These are phyloP conservation scores for Phainopepla nitens DNA, from an alignment of 2,113 vertebrate species.

Conservation along the genomic window DNA sequence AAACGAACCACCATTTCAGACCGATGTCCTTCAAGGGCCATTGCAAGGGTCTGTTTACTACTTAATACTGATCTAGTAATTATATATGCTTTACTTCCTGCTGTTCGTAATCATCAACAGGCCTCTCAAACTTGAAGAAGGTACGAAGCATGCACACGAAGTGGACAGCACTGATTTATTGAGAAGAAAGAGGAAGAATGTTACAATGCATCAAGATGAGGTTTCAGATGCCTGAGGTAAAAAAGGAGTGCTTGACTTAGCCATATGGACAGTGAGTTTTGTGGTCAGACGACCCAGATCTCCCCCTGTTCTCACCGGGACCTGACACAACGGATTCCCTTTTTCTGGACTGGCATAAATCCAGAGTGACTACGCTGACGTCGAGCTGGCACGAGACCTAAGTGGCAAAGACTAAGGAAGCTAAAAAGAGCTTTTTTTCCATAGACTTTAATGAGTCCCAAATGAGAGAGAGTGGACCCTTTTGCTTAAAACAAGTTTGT, in stretches of 20 bases:
- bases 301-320: background rate
- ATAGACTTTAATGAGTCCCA: background rate
- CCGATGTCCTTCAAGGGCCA: background rate
- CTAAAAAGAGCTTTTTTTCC: background rate
- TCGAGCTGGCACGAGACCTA: background rate
- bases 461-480: background rate
- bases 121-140: background rate
- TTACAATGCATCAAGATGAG: background rate
- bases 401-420: background rate
- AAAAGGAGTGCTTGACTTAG: background rate
- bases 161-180: background rate
- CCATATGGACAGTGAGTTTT: background rate
- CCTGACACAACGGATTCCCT: background rate
- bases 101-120: background rate
- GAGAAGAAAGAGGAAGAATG: background rate
- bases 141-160: fast-evolving
- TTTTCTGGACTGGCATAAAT: background rate
- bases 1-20: background rate
- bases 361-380: background rate
- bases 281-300: background rate
- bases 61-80: background rate
- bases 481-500: background rate
- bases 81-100: background rate
- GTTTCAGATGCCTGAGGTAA: background rate
- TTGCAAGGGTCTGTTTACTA: background rate